Base-by-base conservation (phyloP, 2,888 invertebrate genomes). In the Athripsodes cinereus region DNA sequence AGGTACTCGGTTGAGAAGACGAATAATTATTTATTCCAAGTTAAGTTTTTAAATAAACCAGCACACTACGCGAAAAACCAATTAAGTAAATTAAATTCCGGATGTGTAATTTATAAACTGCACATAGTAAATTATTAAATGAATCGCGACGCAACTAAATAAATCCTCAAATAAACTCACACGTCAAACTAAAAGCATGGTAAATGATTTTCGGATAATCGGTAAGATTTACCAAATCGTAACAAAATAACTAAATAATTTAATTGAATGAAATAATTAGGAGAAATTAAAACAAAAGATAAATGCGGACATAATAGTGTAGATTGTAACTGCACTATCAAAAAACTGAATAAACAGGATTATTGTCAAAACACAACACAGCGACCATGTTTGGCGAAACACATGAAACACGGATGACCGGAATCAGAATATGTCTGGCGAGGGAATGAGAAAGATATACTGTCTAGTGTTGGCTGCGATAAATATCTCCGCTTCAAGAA, bases 331-430 rank as follows among this genome's bases (percentile, higher is more conserved):
- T n/a, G 16, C 40, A 40, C 40, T 40, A 40, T 40, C 40, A 40
- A 13, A 40, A 40, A 40, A 40, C 16, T 40, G 40, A 40, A 40
- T 40, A 40, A 40, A 40, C n/a, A 40, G 40, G 40, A 40, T 40
- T 40, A 40, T 40, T 40, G 40, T 40, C 40, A 40, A 40, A 40
- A 40, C 40, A 40, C 40, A 40, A 40, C 40, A 40, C 40, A 13
- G 40, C 40, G 16, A 40, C 40, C 40, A 40, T 40, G 40, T 40
- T 40, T 40, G 13, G 40, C 40, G 13, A 40, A 40, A 40, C 40
- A 40, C 40, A 40, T 40, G 40, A 40, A 40, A 40, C 8, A 5
- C 5, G 8, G 40, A 13, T 16, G 40, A 40, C 40, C 5, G 40
- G 16, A 40, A n/a, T 6, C n/a, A n/a, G n/a, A n/a, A n/a, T 11